Base-by-base conservation (phyloP, 2,888 invertebrate species). In the Meta bourneti region DNA sequence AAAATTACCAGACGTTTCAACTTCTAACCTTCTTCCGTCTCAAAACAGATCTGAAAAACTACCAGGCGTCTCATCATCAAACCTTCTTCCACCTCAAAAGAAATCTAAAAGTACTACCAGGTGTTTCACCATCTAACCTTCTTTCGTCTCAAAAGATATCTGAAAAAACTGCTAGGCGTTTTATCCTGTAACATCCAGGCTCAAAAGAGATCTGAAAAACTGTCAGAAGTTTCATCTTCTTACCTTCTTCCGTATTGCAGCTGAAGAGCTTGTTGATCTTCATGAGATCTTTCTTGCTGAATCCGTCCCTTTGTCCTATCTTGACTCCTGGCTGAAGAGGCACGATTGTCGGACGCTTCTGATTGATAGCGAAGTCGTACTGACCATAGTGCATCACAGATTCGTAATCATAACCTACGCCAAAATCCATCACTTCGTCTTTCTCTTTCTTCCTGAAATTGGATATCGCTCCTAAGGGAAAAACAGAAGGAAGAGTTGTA, bases 341-440 rank as follows among this genome's bases (percentile, higher is more conserved):
- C 71, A 95, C 94, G 83, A 96, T 95, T 1, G 96, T 96, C 0
- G 91, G 86, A 48, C 95, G 94, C 93, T 95, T 94, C 16, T 95
- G 95, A 93, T 96, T 95, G 20, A 94, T 94, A 79, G 95, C 95
- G 93, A 96, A 96, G 13, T 95, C 95, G 93, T 95, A 94, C 54
- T 95, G 95, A 91, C 95, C 95, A 94, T 97, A 97, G 94, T 97
- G 97, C 97, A 97, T 97, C 61, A 97, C 96, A 13, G 97, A 92
- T 0, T 51, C 54, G 19, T 92, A 92, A 19, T 92, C 91, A 49
- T 92, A 92, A 5, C 52, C 78, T 19, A 19, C 6, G 8, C 70
- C 52, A 5, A 89, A 80, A 4, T 11, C 70, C 6, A 79, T 51
- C 19, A 89, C 84, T 20, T 75, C 19, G 4, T 16, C n/a, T 11